phyloP scores from a whole-genome alignment of 2,797 vertebrate species.

The Coreius guichenoti region DNA sequence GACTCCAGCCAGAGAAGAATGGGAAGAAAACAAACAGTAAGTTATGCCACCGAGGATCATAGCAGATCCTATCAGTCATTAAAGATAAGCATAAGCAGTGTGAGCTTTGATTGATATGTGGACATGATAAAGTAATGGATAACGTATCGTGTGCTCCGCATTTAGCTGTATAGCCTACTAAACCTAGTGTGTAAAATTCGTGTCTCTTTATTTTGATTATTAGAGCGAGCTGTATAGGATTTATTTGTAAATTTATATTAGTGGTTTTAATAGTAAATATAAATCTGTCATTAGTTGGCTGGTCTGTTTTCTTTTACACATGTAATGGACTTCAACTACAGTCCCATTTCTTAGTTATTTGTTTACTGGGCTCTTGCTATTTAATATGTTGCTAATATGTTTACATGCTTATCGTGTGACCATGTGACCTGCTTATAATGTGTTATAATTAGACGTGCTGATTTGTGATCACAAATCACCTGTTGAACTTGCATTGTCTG shows the following conservation, averaged over 20 bases:
- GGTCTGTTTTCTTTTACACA: not conserved
- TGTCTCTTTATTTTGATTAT: not conserved
- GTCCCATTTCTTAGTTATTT: not conserved
- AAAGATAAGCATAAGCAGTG: not conserved
- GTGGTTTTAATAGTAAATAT: not conserved
- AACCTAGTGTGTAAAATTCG: not conserved
- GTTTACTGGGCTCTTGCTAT: not conserved
- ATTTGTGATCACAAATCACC: conserved; percentile 1
- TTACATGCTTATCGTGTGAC: not conserved
- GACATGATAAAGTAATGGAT: not conserved
- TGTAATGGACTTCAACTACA: not conserved
- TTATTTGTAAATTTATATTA: not conserved
- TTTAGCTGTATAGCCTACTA: not conserved
- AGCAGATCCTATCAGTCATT: conserved; percentile 21
- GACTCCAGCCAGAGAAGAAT: conserved; percentile 47
- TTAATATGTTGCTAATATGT: not conserved
- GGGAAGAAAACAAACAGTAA: conserved; percentile 59
- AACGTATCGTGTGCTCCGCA: not conserved
- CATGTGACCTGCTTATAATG: conserved; percentile 15
- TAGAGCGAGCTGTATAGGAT: not conserved
- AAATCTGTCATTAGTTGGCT: not conserved
- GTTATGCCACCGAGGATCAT: conserved; percentile 22
- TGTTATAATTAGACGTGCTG: not conserved
- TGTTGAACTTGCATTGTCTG: not conserved
- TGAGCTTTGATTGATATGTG: not conserved